A percentile compares a stretch with the other conserved stretches of the same genome.
These are phyloP conservation scores for Drosophila miranda DNA, from an alignment of 1,140 invertebrate genomes.

Conservation along the genomic window DNA sequence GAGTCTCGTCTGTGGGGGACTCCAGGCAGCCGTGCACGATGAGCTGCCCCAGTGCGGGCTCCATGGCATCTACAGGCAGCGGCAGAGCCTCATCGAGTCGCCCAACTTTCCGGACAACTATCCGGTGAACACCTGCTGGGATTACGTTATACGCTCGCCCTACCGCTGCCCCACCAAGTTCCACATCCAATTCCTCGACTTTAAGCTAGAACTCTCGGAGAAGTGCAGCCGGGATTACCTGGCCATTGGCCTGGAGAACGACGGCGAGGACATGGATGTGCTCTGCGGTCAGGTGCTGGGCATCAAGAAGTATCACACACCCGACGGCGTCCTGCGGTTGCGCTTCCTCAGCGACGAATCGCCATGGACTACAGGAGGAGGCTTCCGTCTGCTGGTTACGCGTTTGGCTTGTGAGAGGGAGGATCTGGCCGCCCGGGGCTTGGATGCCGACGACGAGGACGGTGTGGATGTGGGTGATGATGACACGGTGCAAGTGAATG, in stretches of 20 bases:
- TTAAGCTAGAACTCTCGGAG: slow-evolving; percentile 82
- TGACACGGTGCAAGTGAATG: slow-evolving; percentile 59
- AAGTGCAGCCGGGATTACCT: slow-evolving; percentile 84
- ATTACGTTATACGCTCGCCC: slow-evolving; percentile 83
- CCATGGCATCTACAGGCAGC: slow-evolving; percentile 66
- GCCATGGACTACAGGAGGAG: slow-evolving; percentile 78
- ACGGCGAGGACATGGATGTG: slow-evolving; percentile 74
- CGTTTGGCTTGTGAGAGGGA: slow-evolving; percentile 81
- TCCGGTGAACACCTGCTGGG: slow-evolving; percentile 82
- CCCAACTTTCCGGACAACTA: slow-evolving; percentile 84
- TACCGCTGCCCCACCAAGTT: slow-evolving; percentile 83
- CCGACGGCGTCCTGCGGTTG: slow-evolving; percentile 82
- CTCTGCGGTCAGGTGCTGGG: slow-evolving; percentile 83
- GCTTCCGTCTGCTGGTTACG: slow-evolving; percentile 84
- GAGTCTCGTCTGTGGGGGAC: neutral
- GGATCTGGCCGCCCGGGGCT: slow-evolving; percentile 52
- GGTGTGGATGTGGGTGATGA: slow-evolving; percentile 49
- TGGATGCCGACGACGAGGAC: slow-evolving; percentile 26
- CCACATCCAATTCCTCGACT: slow-evolving; percentile 84
- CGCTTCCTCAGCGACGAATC: slow-evolving; percentile 78
- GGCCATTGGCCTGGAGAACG: slow-evolving; percentile 72
- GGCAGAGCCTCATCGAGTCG: slow-evolving; percentile 81
- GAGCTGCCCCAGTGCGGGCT: slow-evolving; percentile 69
- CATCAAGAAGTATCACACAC: slow-evolving; percentile 82
- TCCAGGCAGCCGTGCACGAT: slow-evolving; percentile 58